Base-by-base conservation (phyloP, 2,888 invertebrate species). In the Melinaea marsaeus region DNA sequence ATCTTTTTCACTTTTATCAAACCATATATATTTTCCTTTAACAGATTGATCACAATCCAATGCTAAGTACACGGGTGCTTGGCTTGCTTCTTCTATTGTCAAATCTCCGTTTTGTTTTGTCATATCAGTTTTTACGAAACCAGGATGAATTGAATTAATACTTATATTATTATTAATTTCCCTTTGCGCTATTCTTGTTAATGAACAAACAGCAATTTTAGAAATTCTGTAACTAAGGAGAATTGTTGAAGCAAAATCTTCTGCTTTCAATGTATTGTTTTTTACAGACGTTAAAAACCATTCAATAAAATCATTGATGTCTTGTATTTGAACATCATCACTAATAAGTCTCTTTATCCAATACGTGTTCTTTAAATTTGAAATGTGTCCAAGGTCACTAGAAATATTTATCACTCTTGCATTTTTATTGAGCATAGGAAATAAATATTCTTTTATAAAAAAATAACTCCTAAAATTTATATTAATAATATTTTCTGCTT, bases 21-120 rank as follows among this genome's bases (percentile, higher is more conserved):
- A 75, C 74, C 75, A 77, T 47, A 75, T 66, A 57, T 71, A 76
- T 58, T 72, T 72, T 7, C 75, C 76, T 65, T 75, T 76, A 4
- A 74, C 13, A 0, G 72, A 69, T 57, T 76, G 74, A 11, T 75
- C 72, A 4, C 69, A 70, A 51, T 77, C 77, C 46, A 77, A 63
- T 1, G 73, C 76, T 45, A 77, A 65, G 61, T 72, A 75, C 2
- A 69, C 71, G 0, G 73, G 71, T 0, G 74, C 58, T 58, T 70
- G 55, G 34, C 67, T 59, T 0, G 74, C 63, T 37, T 74, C 68
- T 37, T 74, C 73, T 32, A 69, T 33, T 4, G 68, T 67, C 33
- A 72, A 60, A n/a, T 69, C 22, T 3, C 75, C 76, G n/a, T 55
- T 34, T 34, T 69, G 65, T 22, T 65, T 66, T 0, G 74, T 75